phyloP scores from a whole-genome alignment of 2,113 vertebrate genomes.

The Leucosticte australis region DNA sequence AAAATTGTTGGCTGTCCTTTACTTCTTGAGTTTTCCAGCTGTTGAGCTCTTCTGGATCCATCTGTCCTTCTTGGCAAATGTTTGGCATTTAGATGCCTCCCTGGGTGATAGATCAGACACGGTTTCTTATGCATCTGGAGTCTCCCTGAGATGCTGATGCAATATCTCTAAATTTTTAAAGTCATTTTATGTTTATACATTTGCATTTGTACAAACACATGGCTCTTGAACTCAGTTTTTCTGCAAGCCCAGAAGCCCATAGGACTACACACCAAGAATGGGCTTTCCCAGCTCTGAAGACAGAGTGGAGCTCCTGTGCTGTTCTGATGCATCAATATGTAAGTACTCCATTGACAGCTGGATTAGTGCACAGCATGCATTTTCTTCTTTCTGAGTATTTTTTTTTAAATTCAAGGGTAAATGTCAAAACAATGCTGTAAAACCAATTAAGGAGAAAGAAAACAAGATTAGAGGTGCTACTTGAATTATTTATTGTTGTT shows the following conservation, averaged over 20 bases:
- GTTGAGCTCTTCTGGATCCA: neutral
- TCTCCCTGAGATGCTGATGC: neutral
- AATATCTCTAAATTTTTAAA: neutral
- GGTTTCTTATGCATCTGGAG: neutral
- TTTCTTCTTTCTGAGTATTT: conserved; percentile 41
- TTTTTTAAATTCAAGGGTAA: conserved; percentile 62
- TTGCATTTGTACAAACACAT: neutral
- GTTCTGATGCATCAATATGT: conserved; percentile 5
- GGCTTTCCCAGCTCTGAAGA: neutral
- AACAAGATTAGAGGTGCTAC: conserved; percentile 67
- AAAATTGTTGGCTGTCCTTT: neutral
- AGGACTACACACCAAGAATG: neutral
- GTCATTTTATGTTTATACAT: neutral
- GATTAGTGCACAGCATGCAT: conserved; percentile 46
- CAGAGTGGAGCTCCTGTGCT: neutral
- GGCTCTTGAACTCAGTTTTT: neutral
- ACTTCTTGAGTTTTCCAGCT: neutral
- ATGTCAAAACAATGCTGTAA: conserved; percentile 72
- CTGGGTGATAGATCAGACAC: neutral
- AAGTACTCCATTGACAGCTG: conserved; percentile 35
- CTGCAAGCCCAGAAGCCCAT: neutral
- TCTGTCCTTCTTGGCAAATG: neutral
- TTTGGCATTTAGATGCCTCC: neutral
- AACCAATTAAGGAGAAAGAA: conserved; percentile 68
- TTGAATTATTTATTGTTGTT: conserved; percentile 71